Base-by-base conservation (phyloP, 2,888 invertebrate species). In the Eremobia ochroleuca region DNA sequence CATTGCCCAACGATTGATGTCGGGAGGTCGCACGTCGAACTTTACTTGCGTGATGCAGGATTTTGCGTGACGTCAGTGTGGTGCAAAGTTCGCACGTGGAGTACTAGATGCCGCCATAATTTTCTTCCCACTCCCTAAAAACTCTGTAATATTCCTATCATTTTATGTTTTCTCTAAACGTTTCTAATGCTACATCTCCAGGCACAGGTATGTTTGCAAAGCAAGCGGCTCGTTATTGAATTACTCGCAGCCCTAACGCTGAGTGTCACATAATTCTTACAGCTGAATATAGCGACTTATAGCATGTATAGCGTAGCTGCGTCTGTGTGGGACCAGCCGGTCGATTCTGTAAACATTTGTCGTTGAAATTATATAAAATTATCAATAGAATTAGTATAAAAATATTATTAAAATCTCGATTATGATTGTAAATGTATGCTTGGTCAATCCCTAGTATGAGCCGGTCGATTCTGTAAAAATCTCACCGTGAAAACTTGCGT, bases 141-240 rank as follows among this genome's bases (percentile, higher is more conserved):
- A 11, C 28, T 34, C 13, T 21, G 15, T 34, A 49, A 18, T 28
- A 21, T 25, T 15, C 15, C 2, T 4, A 25, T 4, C 6, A 58
- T 49, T 55, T 59, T 40, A 2, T 18, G 65, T 21, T 21, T 40
- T 18, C 1, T 74, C 73, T 73, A 62, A 11, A 64, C 9, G 25
- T 69, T 62, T 4, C 2, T 59, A 59, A 55, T 1, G 67, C 82
- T 85, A 61, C 4, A 43, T 67, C 13, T 0, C 18, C 49, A 49
- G 74, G 66, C 65, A 31, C 62, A 74, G 72, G 77, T 73, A 73
- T 77, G 82, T 85, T 86, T 78, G 76, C 61, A 71, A 58, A 85
- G 86, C 87, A 76, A 74, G 73, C 78, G 46, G 70, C 34, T 86
- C 69, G 68, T 79, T 77, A 88, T 78, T 82, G 76, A 74, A 85